Evolutionary conservation across 2,797 vertebrate genomes (phyloP).

Genomic region (Smutsia gigantea): DNA sequence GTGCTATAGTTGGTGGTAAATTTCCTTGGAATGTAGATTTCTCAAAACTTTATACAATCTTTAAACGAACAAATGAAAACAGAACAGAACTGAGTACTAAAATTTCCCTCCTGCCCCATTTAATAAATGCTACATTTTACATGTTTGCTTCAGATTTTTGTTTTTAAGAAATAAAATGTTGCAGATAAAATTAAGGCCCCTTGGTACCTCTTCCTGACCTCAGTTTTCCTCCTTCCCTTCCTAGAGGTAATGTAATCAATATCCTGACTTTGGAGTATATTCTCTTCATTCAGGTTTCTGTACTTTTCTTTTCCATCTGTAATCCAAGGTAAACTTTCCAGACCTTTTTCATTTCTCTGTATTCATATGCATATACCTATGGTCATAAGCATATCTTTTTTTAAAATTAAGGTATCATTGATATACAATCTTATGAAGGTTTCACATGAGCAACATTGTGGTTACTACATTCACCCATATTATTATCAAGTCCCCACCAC

Average conservation of each 20-base stretch:
- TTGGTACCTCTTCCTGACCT: neutral
- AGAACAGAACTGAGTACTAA: neutral
- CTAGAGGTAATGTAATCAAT: neutral
- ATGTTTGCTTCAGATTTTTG: neutral
- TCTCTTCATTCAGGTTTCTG: neutral
- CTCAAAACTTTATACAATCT: neutral
- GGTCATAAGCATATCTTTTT: too few relatives aligned
- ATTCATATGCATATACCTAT: too few relatives aligned
- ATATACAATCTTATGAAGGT: too few relatives aligned
- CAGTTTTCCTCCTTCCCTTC: neutral
- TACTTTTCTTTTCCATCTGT: too few relatives aligned
- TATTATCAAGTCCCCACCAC: too few relatives aligned
- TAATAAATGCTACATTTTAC: neutral
- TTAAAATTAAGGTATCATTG: too few relatives aligned
- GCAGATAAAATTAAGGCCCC: neutral
- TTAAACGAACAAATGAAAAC: too few relatives aligned
- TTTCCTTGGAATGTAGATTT: neutral
- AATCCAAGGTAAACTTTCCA: too few relatives aligned
- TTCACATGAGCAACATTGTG: too few relatives aligned
- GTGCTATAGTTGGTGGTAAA: neutral
- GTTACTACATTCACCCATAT: too few relatives aligned
- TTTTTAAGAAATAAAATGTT: constrained; percentile 36
- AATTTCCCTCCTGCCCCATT: neutral
- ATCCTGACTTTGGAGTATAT: neutral
- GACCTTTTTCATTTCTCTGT: too few relatives aligned